These are phyloP conservation scores for Pteropus alecto DNA, from an alignment of 2,113 vertebrate genomes.

Conservation along the genomic window DNA sequence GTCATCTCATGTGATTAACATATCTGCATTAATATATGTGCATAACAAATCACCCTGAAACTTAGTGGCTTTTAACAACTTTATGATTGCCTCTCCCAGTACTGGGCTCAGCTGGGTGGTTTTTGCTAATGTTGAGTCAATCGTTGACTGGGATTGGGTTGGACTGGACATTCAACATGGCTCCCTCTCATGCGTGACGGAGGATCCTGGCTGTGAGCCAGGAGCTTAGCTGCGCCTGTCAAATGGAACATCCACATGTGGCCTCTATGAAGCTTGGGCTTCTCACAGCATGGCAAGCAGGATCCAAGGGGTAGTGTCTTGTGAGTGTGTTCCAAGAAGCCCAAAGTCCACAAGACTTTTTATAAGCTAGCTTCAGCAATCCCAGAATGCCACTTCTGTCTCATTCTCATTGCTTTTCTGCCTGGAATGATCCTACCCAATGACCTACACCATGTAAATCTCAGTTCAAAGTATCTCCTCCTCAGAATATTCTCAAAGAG, in stretches of 20 bases:
- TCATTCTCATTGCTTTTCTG: neutral
- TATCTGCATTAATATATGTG: neutral
- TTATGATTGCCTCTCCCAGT: neutral
- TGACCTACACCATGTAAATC: neutral
- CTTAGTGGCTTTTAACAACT: neutral
- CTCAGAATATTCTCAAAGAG: neutral
- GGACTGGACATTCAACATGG: neutral
- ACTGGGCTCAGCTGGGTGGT: neutral
- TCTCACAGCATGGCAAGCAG: neutral
- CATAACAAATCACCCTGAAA: neutral
- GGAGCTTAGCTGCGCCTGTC: neutral
- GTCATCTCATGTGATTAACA: neutral
- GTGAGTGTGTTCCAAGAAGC: neutral
- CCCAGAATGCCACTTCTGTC: neutral
- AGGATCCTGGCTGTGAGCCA: neutral
- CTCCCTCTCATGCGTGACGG: neutral
- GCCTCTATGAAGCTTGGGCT: neutral
- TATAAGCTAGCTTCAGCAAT: neutral
- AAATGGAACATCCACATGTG: rapidly evolving
- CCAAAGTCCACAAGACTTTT: neutral
- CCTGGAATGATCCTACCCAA: neutral
- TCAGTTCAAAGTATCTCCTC: neutral
- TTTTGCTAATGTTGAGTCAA: neutral
- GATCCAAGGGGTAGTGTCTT: too few relatives aligned
- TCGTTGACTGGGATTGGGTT: neutral